Base-by-base conservation (phyloP, 1,140 invertebrate genomes). In the Bilobella aurantiaca region DNA sequence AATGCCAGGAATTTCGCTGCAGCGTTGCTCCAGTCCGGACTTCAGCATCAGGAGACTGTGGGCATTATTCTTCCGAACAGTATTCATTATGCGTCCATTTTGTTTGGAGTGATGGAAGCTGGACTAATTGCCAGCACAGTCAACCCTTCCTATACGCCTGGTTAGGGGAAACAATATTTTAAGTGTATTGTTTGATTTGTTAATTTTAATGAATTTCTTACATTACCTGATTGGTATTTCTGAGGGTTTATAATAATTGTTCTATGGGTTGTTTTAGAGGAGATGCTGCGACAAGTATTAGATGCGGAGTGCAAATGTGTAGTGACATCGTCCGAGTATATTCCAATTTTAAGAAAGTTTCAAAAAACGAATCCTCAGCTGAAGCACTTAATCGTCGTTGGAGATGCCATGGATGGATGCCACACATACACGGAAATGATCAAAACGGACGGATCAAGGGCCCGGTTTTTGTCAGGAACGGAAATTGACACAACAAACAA, bases 211-310 rank as follows among this genome's bases (percentile, higher is more conserved):
- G 14, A 14, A 23, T n/a, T n/a, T n/a, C n/a, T n/a, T n/a, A n/a
- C n/a, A n/a, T n/a, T n/a, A n/a, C n/a, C n/a, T n/a, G n/a, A n/a
- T n/a, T n/a, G n/a, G n/a, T n/a, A n/a, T n/a, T n/a, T n/a, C n/a
- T n/a, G n/a, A n/a, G n/a, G 53, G 5, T 5, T 28, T 21, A 28
- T 12, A 16, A 8, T 21, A 34, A 21, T 16, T 8, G 30, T 29
- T 23, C 23, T 31, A 12, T 27, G 3, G 21, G 32, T n/a, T 47
- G 21, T 21, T 61, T 30, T 30, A 91, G 90, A 86, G 67, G 90
- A 93, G 80, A 83, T 93, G 21, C 76, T 79, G 28, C 81, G 82
- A 18, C 90, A 91, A 75, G 71, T 93, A 29, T 75, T 78, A 64
- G 79, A 84, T 65, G 83, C 84, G 1, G 78, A 82, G 2, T 81